phyloP scores from a whole-genome alignment of 2,113 vertebrate genomes.

The Podarcis cretensis region DNA sequence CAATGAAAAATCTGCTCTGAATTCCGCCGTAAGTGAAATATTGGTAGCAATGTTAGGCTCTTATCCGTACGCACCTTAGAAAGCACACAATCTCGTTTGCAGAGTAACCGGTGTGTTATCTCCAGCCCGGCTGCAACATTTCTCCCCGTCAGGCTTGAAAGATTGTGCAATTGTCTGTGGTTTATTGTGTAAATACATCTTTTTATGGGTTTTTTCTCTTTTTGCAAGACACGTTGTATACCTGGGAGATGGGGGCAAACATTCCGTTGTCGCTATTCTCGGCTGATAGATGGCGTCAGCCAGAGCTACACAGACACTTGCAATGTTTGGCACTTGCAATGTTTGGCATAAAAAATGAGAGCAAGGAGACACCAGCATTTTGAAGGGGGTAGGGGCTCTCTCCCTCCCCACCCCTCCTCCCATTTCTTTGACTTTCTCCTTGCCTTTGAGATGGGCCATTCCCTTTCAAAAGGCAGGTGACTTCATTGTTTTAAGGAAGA shows the following conservation, averaged over 20 bases:
- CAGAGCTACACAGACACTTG: neutral
- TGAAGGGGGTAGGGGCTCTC: neutral
- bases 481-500: neutral
- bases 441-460: neutral
- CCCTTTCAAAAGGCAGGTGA: neutral
- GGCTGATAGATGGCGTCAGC: neutral
- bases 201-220: neutral
- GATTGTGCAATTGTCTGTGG: accelerated
- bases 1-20: neutral
- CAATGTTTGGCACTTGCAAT: neutral
- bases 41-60: too few species aligned
- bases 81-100: neutral
- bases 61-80: too few species aligned
- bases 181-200: neutral
- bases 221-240: neutral
- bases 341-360: neutral
- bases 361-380: neutral
- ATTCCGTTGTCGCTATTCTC: slow-evolving; percentile 7
- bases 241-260: neutral
- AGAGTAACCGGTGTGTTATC: neutral
- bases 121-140: neutral
- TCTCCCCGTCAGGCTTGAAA: accelerated
- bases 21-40: neutral
- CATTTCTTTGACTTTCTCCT: neutral
- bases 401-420: neutral